These are phyloP conservation scores for Imbricaverruca yamaguchii DNA, from an alignment of 2,888 invertebrate genomes.

Conservation along the genomic window DNA sequence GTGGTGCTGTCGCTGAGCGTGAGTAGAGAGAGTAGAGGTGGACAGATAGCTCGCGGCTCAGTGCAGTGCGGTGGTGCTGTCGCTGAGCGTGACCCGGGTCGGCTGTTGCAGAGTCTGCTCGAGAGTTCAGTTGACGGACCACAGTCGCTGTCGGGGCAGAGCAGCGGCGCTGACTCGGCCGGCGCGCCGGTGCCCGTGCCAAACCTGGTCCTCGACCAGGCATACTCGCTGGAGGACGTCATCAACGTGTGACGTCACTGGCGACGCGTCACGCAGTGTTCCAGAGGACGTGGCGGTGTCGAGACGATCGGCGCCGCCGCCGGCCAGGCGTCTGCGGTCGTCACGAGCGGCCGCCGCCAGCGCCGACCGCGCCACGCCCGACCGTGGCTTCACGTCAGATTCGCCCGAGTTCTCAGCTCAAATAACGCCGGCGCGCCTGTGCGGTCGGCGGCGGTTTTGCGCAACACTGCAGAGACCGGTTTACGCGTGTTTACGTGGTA, in stretches of 20 bases:
- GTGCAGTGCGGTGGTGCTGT: too few relatives aligned
- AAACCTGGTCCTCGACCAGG: background rate
- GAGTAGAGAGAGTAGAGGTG: too few relatives aligned
- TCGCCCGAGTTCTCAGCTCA: too few relatives aligned
- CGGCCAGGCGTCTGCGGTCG: background rate
- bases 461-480: too few relatives aligned
- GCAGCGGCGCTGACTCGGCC: background rate
- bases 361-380: background rate
- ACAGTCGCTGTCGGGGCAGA: background rate
- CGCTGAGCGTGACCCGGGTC: background rate
- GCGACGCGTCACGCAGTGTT: too few relatives aligned
- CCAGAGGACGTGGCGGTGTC: too few relatives aligned
- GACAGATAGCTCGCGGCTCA: too few relatives aligned
- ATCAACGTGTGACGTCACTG: background rate
- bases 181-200: background rate
- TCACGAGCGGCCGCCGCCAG: background rate
- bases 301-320: too few relatives aligned
- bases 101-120: background rate
- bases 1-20: too few relatives aligned
- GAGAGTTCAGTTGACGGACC: conserved; percentile 13
- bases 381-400: background rate
- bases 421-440: too few relatives aligned
- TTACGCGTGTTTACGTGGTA: too few relatives aligned
- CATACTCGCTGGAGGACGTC: conserved; percentile 3
- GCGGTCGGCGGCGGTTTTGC: too few relatives aligned